Evolutionary conservation across 2,113 vertebrate genomes (phyloP), one percentile per base, ranked within the genome.

Genomic region (Atherinomorus stipes): DNA sequence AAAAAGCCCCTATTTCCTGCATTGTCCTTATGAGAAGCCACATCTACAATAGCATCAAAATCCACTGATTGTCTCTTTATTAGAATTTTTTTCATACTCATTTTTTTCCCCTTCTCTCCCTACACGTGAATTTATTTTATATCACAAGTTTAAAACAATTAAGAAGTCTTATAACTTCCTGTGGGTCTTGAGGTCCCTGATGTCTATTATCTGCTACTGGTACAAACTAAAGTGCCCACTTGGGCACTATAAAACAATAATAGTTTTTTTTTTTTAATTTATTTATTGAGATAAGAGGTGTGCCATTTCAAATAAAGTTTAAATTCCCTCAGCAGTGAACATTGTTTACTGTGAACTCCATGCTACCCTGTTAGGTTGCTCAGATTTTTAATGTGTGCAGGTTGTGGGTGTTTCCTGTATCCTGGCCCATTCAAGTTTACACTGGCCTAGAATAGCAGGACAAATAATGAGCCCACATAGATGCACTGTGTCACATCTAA

Each of bases 341-440:
- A n/a, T 19, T 45, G 44, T 45, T 45, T 47, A 19, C 44, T 47
- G 44, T 47, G 19, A 47, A 47, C 7, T 6, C 0, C 47, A n/a
- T 13, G 15, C 19, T 65, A 52, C 51, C 31, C 34, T 40, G 26
- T 68, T 25, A 57, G 16, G 52, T 37, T 62, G 4, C 7, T 7
- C 10, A 54, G n/a, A 52, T 57, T 51, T 11, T 10, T 11, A n/a
- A 11, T 54, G 53, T 65, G 60, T 11, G 16, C 25, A 71, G 11
- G 34, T 31, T 26, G 52, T 83, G 58, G 60, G 40, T 69, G 69
- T 82, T 69, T 72, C 64, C 25, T 71, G 42, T 65, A 11, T 54
- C 40, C 40, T 26, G 50, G 23, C 40, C 38, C n/a, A 37, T 52
- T 64, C 9, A 59, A 37, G 4, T 57, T 31, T 42, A 23, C 45